Evolutionary conservation across 1,140 invertebrate genomes (phyloP), one percentile per base, ranked within the genome.

Genomic region (Ceratina calcarata): DNA sequence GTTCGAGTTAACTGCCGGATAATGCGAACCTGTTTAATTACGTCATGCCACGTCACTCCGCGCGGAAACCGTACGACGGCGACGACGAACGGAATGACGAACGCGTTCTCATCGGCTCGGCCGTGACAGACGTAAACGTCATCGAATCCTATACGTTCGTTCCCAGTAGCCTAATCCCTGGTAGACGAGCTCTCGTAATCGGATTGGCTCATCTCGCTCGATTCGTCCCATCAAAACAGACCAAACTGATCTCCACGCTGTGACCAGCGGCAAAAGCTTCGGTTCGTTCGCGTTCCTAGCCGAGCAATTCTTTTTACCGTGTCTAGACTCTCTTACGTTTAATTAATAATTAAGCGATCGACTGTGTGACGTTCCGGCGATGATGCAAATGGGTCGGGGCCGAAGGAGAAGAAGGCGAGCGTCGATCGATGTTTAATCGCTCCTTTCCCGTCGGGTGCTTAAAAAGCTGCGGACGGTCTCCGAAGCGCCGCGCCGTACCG

Each of bases 161-260:
- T 68, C 57, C 51, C 22, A 8, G 10, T n/a, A 45, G 64, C 57
- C 76, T 86, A 86, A 86, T 86, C 80, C 80, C 51, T 24, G 60
- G 64, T 83, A 81, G 80, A 81, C 67, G 74, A 85, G 80, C 12
- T 73, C 55, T 71, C 12, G 55, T 86, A 86, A 86, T 85, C 83
- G 83, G 84, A 86, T 86, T 80, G 83, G 57, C 60, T 72, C 75
- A 61, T 82, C 80, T 86, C 75, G 64, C 76, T 76, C 62, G 84
- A 85, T 85, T 82, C 76, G 72, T 85, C 80, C 76, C 53, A 75
- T 86, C 84, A 80, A 86, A 85, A 86, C 80, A 65, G 83, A 85
- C 80, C 37, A 15, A 32, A 13, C 57, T 55, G 20, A 68, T 18
- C 62, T 37, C 27, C 53, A 6, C 45, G 1, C 13, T 57, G 60